Base-by-base conservation (phyloP, 2,113 vertebrate species). In the human region DNA sequence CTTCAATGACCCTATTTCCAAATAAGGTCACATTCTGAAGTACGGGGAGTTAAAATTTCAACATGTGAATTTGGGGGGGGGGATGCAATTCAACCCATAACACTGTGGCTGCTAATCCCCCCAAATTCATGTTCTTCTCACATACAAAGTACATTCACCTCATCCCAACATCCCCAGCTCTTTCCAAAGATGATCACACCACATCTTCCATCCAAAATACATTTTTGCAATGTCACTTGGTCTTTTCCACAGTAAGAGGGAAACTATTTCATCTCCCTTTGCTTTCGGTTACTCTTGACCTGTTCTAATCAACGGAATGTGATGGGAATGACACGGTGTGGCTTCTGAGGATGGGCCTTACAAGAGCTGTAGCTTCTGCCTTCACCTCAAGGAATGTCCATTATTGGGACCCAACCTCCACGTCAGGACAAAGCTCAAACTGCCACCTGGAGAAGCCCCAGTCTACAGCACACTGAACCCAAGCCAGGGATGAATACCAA, bases 171-270 rank as follows among this genome's bases (percentile, higher is more conserved):
- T 3, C n/a, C 78, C 22, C 13, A 6, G 8, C 8, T 25, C 14
- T 38, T 64, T 84, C 18, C 10, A 38, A 38, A 96, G 68, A 10
- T 45, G 59, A 22, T 1, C 45, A 2, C 1, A 4, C 0, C 1
- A 0, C 1, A 9, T 17, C 6, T 23, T 27, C 64, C 35, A 6
- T 2, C 59, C 22, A n/a, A 18, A 1, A 2, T 43, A 3, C 0
- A 1, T n/a, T 23, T 79, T 32, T 35, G 17, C 43, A 79, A 3
- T 2, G 8, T 9, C 16, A 40, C 45, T 8, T 57, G 55, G 61
- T n/a, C 8, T 2, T 79, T 38, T 68, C 13, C 40, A 35, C 12
- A 6, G 7, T 17, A 6, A 38, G 7, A n/a, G 32, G 0, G 6
- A 35, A 35, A 43, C 3, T 22, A 23, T 27, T 16, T 22, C 20